A percentile compares a stretch with the other conserved stretches of the same genome.
Evolutionary conservation across 2,888 invertebrate genomes (phyloP).

Genomic region (Apamea crenata): DNA sequence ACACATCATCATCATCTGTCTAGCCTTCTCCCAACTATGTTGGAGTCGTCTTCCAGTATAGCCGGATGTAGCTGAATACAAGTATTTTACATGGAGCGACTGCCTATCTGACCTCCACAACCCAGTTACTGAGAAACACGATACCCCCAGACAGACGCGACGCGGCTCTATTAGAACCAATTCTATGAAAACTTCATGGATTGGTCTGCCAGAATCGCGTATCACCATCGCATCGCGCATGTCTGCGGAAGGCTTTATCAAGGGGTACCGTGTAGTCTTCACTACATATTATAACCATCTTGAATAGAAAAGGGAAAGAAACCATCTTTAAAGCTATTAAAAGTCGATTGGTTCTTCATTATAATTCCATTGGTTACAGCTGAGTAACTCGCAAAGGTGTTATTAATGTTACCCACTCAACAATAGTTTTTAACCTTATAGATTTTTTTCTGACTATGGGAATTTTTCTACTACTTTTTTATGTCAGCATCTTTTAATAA

Average conservation of each 20-base stretch:
- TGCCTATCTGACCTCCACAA: not conserved
- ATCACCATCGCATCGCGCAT: not conserved
- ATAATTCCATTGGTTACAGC: slow-evolving; percentile 35
- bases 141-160: not conserved
- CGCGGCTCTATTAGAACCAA: too few relatives aligned
- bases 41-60: not conserved
- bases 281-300: not conserved
- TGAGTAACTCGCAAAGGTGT: slow-evolving; percentile 27
- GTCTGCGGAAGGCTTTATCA: too few relatives aligned
- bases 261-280: too few relatives aligned
- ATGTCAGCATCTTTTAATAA: not conserved
- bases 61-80: not conserved
- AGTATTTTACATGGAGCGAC: not conserved
- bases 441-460: not conserved
- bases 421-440: slow-evolving; percentile 12
- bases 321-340: slow-evolving; percentile 22
- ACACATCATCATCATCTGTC: too few relatives aligned
- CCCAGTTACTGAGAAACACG: not conserved
- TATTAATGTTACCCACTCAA: slow-evolving; percentile 21
- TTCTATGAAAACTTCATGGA: too few relatives aligned
- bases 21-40: too few relatives aligned
- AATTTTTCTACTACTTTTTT: slow-evolving; percentile 14
- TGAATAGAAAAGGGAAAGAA: not conserved
- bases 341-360: slow-evolving; percentile 46
- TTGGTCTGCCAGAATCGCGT: not conserved